Percentiles rank a stretch among this genome's conserved stretches.
Conservation (phyloP, 2,797 vertebrate genomes). For the Phylloscopus collybita region DNA sequence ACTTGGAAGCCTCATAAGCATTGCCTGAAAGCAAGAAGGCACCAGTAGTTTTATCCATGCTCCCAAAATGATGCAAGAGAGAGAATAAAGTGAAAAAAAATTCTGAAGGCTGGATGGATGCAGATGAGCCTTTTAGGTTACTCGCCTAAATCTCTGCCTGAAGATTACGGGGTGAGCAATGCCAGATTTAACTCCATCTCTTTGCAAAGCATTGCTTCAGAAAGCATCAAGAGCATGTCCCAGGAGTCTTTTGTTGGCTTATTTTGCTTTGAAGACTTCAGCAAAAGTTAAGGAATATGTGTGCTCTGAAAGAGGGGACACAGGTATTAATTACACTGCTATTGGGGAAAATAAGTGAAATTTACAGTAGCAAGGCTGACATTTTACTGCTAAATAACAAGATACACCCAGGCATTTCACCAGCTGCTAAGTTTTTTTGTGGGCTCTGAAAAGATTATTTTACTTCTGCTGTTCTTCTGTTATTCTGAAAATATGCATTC, state of each 20-base stretch:
- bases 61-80: neutral
- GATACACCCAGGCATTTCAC: neutral
- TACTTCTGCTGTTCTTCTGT: neutral
- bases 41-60: neutral
- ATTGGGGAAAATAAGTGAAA: neutral
- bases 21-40: neutral
- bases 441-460: neutral
- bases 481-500: neutral
- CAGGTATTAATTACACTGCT: neutral
- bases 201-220: neutral
- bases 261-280: neutral
- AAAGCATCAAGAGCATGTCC: neutral
- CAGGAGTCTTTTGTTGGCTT: neutral
- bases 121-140: neutral
- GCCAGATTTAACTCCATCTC: neutral
- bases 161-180: neutral
- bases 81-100: neutral
- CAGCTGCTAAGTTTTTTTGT: neutral
- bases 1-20: neutral
- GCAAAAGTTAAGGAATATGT: neutral
- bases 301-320: neutral
- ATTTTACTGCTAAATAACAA: neutral
- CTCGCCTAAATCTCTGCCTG: neutral
- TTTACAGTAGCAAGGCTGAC: neutral
- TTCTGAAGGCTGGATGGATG: neutral